phyloP scores from a whole-genome alignment of 2,797 vertebrate species.

The Pseudochromis fuscus region DNA sequence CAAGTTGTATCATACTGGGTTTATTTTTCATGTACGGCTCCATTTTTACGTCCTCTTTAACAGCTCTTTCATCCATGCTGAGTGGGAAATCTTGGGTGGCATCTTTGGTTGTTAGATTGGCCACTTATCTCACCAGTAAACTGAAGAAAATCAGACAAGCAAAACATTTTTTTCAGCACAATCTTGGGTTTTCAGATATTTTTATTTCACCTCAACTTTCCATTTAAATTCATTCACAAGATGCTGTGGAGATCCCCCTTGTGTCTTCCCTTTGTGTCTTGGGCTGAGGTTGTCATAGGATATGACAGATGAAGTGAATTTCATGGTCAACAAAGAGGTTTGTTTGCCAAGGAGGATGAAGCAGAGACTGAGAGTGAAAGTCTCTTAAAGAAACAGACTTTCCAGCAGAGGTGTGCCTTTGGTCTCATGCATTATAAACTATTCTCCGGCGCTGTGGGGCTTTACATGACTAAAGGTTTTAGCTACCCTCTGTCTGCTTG shows the following conservation, averaged over 20 bases:
- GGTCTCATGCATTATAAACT: conserved; percentile 62
- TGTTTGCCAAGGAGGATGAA: conserved; percentile 75
- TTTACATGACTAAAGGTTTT: conserved; percentile 61
- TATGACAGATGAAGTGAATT: conserved; percentile 75
- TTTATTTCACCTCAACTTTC: conserved; percentile 56
- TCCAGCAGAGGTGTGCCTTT: conserved; percentile 51
- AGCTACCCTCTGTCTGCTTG: conserved; percentile 32
- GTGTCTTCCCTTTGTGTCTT: conserved; percentile 42
- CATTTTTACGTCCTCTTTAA: conserved; percentile 29
- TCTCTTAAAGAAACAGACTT: conserved; percentile 75
- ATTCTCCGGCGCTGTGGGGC: conserved; percentile 40
- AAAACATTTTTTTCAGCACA: conserved; percentile 50
- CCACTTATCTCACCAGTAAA: conserved; percentile 44
- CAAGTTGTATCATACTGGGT: conserved; percentile 67
- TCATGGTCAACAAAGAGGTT: conserved; percentile 68
- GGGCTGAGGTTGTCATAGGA: conserved; percentile 57
- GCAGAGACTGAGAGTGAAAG: conserved; percentile 67
- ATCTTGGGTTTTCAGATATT: conserved; percentile 32
- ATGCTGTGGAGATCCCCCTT: conserved; percentile 32
- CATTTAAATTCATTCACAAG: conserved; percentile 47
- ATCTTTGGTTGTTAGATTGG: conserved; percentile 47
- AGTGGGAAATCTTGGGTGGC: conserved; percentile 58
- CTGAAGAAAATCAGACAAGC: conserved; percentile 50
- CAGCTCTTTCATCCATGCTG: conserved; percentile 26
- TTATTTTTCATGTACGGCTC: conserved; percentile 67